Evolutionary conservation across 1,140 invertebrate genomes (phyloP).

Genomic region (Watersipora subatra): DNA sequence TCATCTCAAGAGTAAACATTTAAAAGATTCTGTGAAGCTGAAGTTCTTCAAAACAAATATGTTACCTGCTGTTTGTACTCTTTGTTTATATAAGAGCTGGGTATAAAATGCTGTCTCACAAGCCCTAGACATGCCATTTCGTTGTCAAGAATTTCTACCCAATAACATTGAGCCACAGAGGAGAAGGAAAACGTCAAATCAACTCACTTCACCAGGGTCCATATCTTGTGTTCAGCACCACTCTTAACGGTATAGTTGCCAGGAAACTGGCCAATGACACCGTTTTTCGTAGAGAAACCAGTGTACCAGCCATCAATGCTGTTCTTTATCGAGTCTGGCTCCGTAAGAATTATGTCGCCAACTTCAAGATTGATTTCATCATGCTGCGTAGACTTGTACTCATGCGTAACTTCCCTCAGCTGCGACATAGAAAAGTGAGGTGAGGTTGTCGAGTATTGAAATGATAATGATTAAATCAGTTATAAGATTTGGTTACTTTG

Average conservation of each 20-base stretch:
- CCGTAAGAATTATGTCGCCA: slow-evolving; percentile 1
- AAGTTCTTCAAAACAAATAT: too few species aligned
- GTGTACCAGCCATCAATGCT: slow-evolving; percentile 4
- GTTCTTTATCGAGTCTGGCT: background rate
- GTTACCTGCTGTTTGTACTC: too few species aligned
- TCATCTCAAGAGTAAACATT: too few species aligned
- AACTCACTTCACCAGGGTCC: slow-evolving; percentile 1
- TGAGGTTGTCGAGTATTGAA: background rate
- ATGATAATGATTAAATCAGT: too few species aligned
- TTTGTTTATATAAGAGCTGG: too few species aligned
- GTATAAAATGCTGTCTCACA: too few species aligned
- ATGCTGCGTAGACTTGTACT: background rate
- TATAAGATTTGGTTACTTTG: too few species aligned
- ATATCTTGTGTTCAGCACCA: background rate
- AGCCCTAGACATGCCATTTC: too few species aligned
- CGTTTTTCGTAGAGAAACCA: background rate
- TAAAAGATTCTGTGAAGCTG: too few species aligned
- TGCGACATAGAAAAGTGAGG: background rate
- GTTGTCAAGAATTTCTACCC: too few species aligned
- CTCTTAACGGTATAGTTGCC: background rate
- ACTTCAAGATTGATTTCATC: background rate
- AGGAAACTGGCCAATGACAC: background rate
- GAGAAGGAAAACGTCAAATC: too few species aligned
- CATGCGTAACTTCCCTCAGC: background rate
- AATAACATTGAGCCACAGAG: too few species aligned